Conservation (phyloP, 2,113 vertebrate genomes). For the Hipposideros armiger region DNA sequence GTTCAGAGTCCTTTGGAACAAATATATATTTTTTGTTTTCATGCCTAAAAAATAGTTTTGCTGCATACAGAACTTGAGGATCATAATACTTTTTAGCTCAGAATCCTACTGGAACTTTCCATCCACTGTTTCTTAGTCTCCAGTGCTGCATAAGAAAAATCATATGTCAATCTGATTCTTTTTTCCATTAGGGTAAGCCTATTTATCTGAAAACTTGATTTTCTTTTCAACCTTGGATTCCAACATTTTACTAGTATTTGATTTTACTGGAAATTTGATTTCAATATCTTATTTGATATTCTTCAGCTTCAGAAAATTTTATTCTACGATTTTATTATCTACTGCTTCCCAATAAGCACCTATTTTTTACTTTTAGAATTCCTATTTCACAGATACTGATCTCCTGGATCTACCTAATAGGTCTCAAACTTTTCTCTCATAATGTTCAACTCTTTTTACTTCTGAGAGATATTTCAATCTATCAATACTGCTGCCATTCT, state of each 20-base stretch:
- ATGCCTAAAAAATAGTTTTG: not conserved
- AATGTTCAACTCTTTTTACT: conserved; percentile 35
- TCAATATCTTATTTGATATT: conserved; percentile 39
- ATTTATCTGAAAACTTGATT: conserved; percentile 3
- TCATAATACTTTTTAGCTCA: not conserved
- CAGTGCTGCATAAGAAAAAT: not conserved
- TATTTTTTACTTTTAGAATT: conserved; percentile 36
- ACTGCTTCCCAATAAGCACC: not conserved
- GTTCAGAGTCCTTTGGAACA: not conserved
- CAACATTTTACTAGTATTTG: not conserved
- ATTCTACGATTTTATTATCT: conserved; percentile 46
- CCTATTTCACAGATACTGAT: not conserved
- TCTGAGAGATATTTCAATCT: not conserved
- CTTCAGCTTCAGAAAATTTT: conserved; percentile 18
- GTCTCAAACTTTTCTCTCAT: conserved; percentile 52
- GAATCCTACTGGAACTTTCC: not conserved
- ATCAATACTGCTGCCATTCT: not conserved
- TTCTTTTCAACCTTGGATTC: conserved; percentile 52
- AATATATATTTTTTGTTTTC: conserved; percentile 45
- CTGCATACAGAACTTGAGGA: not conserved
- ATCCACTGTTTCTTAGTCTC: not conserved
- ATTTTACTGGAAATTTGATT: conserved; percentile 48
- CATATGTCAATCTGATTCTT: not conserved
- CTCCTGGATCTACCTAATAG: not conserved
- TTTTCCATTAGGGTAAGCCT: not conserved